Percentiles rank a stretch among this genome's conserved stretches.
Conservation (phyloP, 2,888 invertebrate species). For the Pseudococcus viburni region DNA sequence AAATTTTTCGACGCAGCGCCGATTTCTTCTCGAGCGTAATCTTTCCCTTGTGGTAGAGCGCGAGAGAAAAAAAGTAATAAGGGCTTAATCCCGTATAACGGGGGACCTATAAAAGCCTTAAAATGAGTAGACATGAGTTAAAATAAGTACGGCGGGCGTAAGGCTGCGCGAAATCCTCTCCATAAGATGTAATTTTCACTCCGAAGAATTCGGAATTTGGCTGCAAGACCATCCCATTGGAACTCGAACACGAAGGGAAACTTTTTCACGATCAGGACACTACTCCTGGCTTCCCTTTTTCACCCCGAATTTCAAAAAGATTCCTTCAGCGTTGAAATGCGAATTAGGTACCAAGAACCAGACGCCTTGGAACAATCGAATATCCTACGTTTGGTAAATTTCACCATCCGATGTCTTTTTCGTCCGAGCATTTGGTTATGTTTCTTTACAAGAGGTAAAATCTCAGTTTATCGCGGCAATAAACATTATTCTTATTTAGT, state of each 20-base stretch:
- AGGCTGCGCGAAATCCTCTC: conserved; percentile 48
- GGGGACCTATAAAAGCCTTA: conserved; percentile 62
- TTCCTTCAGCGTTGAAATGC: no score
- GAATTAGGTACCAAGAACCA: not conserved
- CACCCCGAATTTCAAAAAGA: no score
- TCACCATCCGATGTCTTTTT: conserved; percentile 27
- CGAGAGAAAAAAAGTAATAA: conserved; percentile 60
- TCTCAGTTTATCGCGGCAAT: conserved; percentile 60
- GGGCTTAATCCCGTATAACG: conserved; percentile 55
- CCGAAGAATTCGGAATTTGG: not conserved
- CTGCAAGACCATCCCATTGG: not conserved
- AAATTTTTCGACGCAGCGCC: conserved; percentile 38
- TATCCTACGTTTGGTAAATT: conserved; percentile 42
- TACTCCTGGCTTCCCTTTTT: no score
- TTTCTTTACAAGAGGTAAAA: conserved; percentile 34
- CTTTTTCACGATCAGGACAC: not conserved
- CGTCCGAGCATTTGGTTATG: conserved; percentile 54
- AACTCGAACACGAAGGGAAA: not conserved
- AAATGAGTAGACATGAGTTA: conserved; percentile 62
- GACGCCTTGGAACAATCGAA: not conserved
- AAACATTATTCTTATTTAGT: conserved; percentile 64
- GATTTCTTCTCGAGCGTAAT: conserved; percentile 54
- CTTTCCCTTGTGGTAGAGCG: conserved; percentile 58
- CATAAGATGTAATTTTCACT: conserved; percentile 16
- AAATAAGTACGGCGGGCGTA: conserved; percentile 55